These are phyloP conservation scores for Microctenopoma lineatum DNA, from an alignment of 2,797 vertebrate genomes.

Conservation along the genomic window DNA sequence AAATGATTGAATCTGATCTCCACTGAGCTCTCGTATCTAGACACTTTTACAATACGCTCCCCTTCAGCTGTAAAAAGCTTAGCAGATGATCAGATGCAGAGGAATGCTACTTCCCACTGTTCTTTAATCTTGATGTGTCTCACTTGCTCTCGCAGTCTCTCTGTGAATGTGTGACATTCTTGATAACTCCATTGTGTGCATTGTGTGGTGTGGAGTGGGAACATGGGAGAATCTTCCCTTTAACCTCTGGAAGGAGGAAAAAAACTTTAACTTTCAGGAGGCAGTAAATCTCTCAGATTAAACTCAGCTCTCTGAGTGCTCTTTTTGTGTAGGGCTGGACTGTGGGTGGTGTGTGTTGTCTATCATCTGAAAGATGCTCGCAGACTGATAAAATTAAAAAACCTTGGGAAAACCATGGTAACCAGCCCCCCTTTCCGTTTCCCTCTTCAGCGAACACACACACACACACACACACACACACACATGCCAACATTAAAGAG, in stretches of 20 bases:
- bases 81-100: constrained; percentile 30
- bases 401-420: constrained; percentile 62
- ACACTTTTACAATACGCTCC: constrained; percentile 25
- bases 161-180: constrained; percentile 40
- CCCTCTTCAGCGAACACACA: neutral
- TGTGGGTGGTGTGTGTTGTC: constrained; percentile 64
- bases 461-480: constrained; percentile 27
- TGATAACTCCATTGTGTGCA: constrained; percentile 61
- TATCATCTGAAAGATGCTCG: constrained; percentile 61
- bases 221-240: constrained; percentile 58
- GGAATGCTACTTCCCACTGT: constrained; percentile 43
- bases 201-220: constrained; percentile 62
- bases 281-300: constrained; percentile 82
- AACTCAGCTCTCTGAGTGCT: constrained; percentile 66
- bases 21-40: constrained; percentile 39
- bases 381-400: constrained; percentile 58
- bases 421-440: constrained; percentile 50
- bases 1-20: constrained; percentile 49
- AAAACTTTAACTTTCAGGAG: constrained; percentile 48
- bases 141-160: constrained; percentile 10
- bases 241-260: constrained; percentile 61
- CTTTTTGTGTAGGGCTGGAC: constrained; percentile 55
- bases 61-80: constrained; percentile 10
- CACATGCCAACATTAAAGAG: constrained; percentile 32
- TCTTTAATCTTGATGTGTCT: constrained; percentile 49